These are phyloP conservation scores for Condylostylus longicornis DNA, from an alignment of 1,140 invertebrate genomes.

Conservation along the genomic window DNA sequence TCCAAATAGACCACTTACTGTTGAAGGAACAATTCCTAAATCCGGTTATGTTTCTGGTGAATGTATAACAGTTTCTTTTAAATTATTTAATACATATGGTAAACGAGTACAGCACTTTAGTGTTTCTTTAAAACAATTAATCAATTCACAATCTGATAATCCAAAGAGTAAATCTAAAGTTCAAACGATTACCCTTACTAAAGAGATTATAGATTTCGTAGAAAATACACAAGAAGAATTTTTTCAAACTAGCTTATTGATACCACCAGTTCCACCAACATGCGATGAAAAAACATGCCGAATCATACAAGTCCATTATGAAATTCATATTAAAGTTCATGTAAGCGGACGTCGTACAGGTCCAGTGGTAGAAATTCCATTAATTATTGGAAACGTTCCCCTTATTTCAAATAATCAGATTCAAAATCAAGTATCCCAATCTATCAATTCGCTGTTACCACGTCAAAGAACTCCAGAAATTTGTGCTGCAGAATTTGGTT, in stretches of 20 bases:
- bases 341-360: conserved; percentile 33
- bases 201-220: not conserved
- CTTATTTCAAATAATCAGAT: conserved; percentile 6
- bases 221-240: not conserved
- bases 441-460: not conserved
- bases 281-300: conserved; percentile 51
- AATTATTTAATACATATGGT: conserved; percentile 30
- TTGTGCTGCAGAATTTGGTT: not conserved
- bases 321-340: conserved; percentile 40
- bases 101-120: conserved; percentile 32
- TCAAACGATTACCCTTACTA: conserved; percentile 32
- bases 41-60: conserved; percentile 26
- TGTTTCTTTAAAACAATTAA: conserved; percentile 31
- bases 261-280: conserved; percentile 53
- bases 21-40: conserved; percentile 19
- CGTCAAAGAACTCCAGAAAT: not conserved
- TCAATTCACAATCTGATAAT: conserved; percentile 22
- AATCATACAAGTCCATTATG: conserved; percentile 54
- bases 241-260: conserved; percentile 29
- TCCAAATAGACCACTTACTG: conserved; percentile 15
- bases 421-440: not conserved
- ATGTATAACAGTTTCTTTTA: conserved; percentile 14
- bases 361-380: conserved; percentile 30
- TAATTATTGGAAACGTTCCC: conserved; percentile 43
- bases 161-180: conserved; percentile 36